Percentiles rank a stretch among this genome's conserved stretches.
Evolutionary conservation across 2,888 invertebrate genomes (phyloP).

Genomic region (Amblyjoppa proteus): DNA sequence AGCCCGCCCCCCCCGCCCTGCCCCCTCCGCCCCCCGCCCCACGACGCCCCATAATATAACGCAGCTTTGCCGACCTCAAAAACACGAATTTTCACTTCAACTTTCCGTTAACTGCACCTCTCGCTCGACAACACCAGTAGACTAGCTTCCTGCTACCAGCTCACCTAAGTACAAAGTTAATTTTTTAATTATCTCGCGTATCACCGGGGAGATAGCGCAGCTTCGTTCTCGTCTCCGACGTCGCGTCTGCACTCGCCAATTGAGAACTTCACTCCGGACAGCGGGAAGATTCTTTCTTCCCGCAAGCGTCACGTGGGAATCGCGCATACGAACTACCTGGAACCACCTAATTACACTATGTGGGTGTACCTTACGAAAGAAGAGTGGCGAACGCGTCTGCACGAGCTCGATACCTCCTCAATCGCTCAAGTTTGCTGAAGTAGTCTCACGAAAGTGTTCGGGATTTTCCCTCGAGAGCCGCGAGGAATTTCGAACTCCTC

Average conservation of each 20-base stretch:
- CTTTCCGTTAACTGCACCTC: conserved; percentile 82
- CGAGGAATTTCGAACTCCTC: neutral
- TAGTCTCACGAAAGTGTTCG: neutral
- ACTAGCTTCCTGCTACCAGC: conserved; percentile 62
- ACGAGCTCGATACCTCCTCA: conserved; percentile 21
- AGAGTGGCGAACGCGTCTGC: neutral
- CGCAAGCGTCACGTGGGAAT: neutral
- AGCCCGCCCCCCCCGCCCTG: neutral
- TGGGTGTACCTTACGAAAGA: neutral
- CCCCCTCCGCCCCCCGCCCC: conserved; percentile 24
- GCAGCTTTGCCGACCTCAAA: conserved; percentile 78
- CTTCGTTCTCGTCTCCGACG: conserved; percentile 37
- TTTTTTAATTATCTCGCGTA: conserved; percentile 81
- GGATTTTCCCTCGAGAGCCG: conserved; percentile 8
- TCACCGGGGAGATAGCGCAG: conserved; percentile 52
- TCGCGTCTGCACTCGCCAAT: conserved; percentile 54
- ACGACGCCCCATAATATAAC: conserved; percentile 61
- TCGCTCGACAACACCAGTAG: conserved; percentile 52
- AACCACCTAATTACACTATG: neutral
- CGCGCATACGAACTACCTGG: neutral
- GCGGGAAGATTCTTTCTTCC: conserved; percentile 27
- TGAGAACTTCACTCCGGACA: conserved; percentile 53
- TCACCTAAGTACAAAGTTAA: conserved; percentile 83
- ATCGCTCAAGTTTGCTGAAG: conserved; percentile 36
- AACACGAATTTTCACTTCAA: conserved; percentile 85